Base-by-base conservation (phyloP, 1,140 invertebrate genomes). In the Caerostris extrusa region DNA sequence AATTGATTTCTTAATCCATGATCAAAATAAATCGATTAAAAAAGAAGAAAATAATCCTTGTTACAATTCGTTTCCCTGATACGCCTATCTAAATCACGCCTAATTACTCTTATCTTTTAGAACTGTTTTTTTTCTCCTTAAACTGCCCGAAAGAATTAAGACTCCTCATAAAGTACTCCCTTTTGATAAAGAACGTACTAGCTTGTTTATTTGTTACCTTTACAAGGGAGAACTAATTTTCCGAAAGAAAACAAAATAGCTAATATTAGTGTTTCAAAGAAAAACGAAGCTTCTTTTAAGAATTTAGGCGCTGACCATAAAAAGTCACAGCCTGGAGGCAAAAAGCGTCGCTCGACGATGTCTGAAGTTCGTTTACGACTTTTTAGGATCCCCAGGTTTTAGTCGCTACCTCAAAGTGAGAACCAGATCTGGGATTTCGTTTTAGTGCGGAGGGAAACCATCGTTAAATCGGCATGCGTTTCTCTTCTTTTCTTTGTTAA, bases 341-440 rank as follows among this genome's bases (percentile, higher is more conserved):
- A 53, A n/a, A 53, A 12, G 8, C 71, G 71, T 5, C 71, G 12
- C 8, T 50, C 61, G 5, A 67, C 61, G 7, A 67, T 17, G 14
- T 67, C 61, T 67, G 61, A n/a, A 67, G 17, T 67, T 67, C 61
- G 61, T 67, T 67, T 67, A 67, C 17, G 61, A 67, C 61, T n/a
- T n/a, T 34, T 50, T 53, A 8, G 3, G 34, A 12, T 53, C 34
- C 34, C 34, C 3, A 77, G 50, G 71, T 8, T 67, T 67, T 67
- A 67, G 61, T 67, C n/a, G 61, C 71, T 77, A 50, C 8, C 34
- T 53, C 34, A 53, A 77, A 67, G 61, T 67, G n/a, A 7, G n/a
- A 67, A n/a, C 12, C 61, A 67, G 34, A 10, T 7, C 12, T 67
- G 7, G 7, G 19, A 71, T 71, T 71, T 71, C 19, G 34, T 77